Evolutionary conservation across 2,113 vertebrate species (phyloP), one percentile per base, ranked within the genome.

Genomic region (mouse (Mus musculus)): DNA sequence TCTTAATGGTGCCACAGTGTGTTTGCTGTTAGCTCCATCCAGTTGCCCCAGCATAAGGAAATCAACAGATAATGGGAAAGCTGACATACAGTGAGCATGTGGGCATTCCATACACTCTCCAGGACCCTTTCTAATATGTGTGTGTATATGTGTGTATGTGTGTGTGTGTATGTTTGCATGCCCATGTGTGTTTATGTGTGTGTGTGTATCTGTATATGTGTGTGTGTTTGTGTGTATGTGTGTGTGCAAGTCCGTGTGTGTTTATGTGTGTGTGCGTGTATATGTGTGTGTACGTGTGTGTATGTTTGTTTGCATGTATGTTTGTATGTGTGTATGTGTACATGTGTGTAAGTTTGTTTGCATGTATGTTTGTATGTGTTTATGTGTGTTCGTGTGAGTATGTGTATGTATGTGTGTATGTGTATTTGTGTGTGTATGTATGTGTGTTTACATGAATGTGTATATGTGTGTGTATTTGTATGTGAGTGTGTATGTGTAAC

Each of bases 231-330:
- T 8, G 4, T 24, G 2, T 63, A 33, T 33, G 13, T 69, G 30
- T 33, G 69, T 72, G 6, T 71, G 14, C 28, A 12, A 17, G 14
- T 17, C 14, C 19, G 6, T 71, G 16, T 69, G 11, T 63, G 7
- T 26, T 2, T 26, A 0, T 63, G 8, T 63, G 2, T 63, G 1
- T 63, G 3, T 63, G 16, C n/a, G n/a, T n/a, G n/a, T n/a, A n/a
- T n/a, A n/a, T n/a, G n/a, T 33, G 12, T 69, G 30, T 33, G 19
- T 59, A 17, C 19, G 4, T 59, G 56, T 59, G 17, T 59, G 16
- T 20, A 17, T 20, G 5, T 59, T 5, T 59, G 56, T 59, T 7
- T 61, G 6, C 22, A 6, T 67, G 4, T 61, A 12, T 33, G 4
- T 69, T 12, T 33, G 28, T 69, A 30, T 33, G 12, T 69, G 4